Evolutionary conservation across 2,888 invertebrate species (phyloP), one percentile per base, ranked within the genome.

Genomic region (Lymantria dispar): DNA sequence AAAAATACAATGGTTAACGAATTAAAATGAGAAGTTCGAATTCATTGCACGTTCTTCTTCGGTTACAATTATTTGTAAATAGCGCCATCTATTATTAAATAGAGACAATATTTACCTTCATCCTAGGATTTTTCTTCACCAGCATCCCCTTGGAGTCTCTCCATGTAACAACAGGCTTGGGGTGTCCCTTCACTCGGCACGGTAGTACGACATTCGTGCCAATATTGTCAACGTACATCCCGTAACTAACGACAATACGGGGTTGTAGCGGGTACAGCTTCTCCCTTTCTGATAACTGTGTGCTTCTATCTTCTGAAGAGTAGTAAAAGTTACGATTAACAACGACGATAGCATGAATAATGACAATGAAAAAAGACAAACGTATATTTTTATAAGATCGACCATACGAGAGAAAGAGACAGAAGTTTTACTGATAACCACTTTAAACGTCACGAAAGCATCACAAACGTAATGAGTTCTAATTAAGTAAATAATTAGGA

Each of bases 91-190:
- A 30, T 29, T 38, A 12, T 40, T 40, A 13, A 39, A 12, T 8
- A 9, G 1, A 36, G n/a, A 12, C n/a, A 42, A 7, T 37, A n/a
- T 1, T 41, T 62, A 94, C 92, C 88, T 92, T 92, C 78, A 92
- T 92, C 54, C 92, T 86, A 2, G 86, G 85, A 54, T 93, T 91
- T 37, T 90, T 87, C 7, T 85, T 87, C n/a, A 93, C 80, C 0
- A 91, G 70, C 12, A 84, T 83, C 5, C 93, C 93, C 43, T 92
- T 89, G 38, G 92, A 92, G 68, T 94, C 93, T 57, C 88, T 74
- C 96, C 96, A 97, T 45, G 90, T 91, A 45, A 95, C 86, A 47
- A 85, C 87, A 0, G 96, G 95, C 33, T 88, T 85, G 0, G 96
- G 95, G 48, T 93, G 93, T 0, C 95, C 96, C 31, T 78, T 77